Evolutionary conservation across 1,140 invertebrate species (phyloP).

Genomic region (Liolophura sinensis): DNA sequence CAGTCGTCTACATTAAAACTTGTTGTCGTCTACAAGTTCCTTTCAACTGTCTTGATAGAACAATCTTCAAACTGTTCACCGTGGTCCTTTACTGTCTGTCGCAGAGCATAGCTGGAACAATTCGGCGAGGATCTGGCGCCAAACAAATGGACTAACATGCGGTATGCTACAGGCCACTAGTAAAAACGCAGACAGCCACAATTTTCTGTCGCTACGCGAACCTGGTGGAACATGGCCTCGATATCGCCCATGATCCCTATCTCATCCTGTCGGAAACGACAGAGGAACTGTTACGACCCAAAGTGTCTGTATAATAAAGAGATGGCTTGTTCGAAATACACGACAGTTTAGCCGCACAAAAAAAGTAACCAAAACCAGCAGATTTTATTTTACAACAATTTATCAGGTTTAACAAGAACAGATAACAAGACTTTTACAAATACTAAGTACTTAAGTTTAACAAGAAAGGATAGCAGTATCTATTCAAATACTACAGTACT

Average conservation of each 20-base stretch:
- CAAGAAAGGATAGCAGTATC: too few species aligned
- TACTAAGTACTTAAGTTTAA: too few species aligned
- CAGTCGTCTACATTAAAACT: constrained; percentile 31
- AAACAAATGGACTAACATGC: constrained; percentile 15
- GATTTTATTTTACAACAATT: too few species aligned
- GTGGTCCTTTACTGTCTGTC: constrained; percentile 4
- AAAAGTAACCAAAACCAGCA: too few species aligned
- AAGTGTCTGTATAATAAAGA: too few species aligned
- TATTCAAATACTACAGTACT: too few species aligned
- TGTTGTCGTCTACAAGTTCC: too few species aligned
- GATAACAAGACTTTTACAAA: too few species aligned
- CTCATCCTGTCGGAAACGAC: constrained; percentile 17
- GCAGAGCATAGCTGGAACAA: constrained; percentile 14
- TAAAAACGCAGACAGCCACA: constrained; percentile 20
- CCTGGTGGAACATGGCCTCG: constrained; percentile 27
- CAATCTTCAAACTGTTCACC: not conserved
- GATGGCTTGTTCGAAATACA: too few species aligned
- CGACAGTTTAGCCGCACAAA: too few species aligned
- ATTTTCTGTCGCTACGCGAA: constrained; percentile 9
- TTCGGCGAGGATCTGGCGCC: constrained; percentile 13
- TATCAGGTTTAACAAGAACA: too few species aligned
- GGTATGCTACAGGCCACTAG: constrained; percentile 17
- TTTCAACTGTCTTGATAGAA: constrained; percentile 10
- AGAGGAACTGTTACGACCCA: too few species aligned
- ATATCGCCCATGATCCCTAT: constrained; percentile 25